phyloP scores from a whole-genome alignment of 2,888 invertebrate species.

The Melanotus villosus region DNA sequence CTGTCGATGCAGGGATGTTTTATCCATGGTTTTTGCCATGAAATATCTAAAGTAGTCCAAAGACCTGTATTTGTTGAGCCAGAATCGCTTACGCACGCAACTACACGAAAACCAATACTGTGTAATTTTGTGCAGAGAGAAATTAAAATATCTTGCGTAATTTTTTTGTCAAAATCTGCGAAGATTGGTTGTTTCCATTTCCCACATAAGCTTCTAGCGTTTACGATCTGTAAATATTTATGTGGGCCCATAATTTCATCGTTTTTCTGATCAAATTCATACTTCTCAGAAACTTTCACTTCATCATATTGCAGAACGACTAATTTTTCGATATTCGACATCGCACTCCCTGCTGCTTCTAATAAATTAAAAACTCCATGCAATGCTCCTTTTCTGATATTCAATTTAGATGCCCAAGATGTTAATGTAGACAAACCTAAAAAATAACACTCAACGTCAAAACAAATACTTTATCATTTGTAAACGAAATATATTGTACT shows the following conservation, averaged over 20 bases:
- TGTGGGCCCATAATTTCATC: no score
- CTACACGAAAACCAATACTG: slow-evolving; percentile 45
- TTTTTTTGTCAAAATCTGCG: slow-evolving; percentile 46
- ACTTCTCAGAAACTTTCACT: slow-evolving; percentile 29
- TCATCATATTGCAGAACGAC: slow-evolving; percentile 43
- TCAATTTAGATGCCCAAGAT: slow-evolving; percentile 42
- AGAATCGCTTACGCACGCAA: slow-evolving; percentile 52
- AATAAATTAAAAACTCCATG: slow-evolving; percentile 28
- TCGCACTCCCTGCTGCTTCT: slow-evolving; percentile 33
- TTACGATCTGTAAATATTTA: slow-evolving; percentile 40
- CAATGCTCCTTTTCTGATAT: slow-evolving; percentile 35
- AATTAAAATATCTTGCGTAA: slow-evolving; percentile 39
- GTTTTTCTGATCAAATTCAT: slow-evolving; percentile 28
- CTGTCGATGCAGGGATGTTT: background rate
- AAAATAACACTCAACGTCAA: background rate
- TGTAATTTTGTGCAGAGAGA: slow-evolving; percentile 39
- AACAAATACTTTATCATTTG: no score
- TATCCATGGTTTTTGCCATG: background rate
- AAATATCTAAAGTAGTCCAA: slow-evolving; percentile 5
- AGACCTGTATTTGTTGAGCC: slow-evolving; percentile 43
- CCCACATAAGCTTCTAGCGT: no score
- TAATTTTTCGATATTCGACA: slow-evolving; percentile 28
- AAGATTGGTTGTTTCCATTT: no score
- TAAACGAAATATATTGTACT: no score
- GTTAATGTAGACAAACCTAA: slow-evolving; percentile 7